A percentile compares a stretch with the other conserved stretches of the same genome.
These are phyloP conservation scores for Gobiocypris rarus DNA, from an alignment of 2,113 vertebrate species.

Conservation along the genomic window DNA sequence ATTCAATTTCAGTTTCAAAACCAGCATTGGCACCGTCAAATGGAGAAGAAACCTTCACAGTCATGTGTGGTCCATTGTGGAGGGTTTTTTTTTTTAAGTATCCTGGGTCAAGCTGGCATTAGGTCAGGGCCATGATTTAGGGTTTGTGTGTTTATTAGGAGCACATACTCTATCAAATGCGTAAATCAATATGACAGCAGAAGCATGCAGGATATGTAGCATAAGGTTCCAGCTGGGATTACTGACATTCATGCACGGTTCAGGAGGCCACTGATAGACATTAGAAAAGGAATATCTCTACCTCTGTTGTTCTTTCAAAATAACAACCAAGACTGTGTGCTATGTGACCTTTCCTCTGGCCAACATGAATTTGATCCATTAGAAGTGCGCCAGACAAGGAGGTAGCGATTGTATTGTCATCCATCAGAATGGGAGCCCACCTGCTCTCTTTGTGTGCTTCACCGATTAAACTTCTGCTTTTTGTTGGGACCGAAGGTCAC, in stretches of 20 bases:
- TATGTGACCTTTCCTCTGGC: slow-evolving; percentile 79
- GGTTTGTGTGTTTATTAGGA: slow-evolving; percentile 50
- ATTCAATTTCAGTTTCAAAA: too few relatives aligned
- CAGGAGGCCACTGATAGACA: slow-evolving; percentile 61
- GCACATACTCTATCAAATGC: slow-evolving; percentile 61
- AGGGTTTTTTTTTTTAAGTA: neutral
- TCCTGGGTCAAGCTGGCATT: slow-evolving; percentile 46
- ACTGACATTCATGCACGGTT: slow-evolving; percentile 52
- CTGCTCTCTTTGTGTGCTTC: slow-evolving; percentile 62
- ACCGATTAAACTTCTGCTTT: slow-evolving; percentile 53
- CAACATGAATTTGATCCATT: slow-evolving; percentile 74
- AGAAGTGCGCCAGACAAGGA: slow-evolving; percentile 61
- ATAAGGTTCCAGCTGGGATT: slow-evolving; percentile 57
- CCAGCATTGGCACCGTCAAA: too few relatives aligned
- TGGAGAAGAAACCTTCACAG: slow-evolving; percentile 13
- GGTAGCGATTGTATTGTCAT: slow-evolving; percentile 64
- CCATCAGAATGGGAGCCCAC: slow-evolving; percentile 65
- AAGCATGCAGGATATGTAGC: slow-evolving; percentile 57
- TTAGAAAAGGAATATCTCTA: slow-evolving; percentile 57
- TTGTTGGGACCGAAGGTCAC: slow-evolving; percentile 41
- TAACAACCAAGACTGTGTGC: slow-evolving; percentile 71
- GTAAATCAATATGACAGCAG: slow-evolving; percentile 64
- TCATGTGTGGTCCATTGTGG: slow-evolving; percentile 43
- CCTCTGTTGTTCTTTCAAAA: slow-evolving; percentile 76
- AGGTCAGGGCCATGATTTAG: slow-evolving; percentile 55